Percentiles rank a stretch among this genome's conserved stretches.
phyloP scores from a whole-genome alignment of 2,797 vertebrate genomes.

The Poecilia wingei region DNA sequence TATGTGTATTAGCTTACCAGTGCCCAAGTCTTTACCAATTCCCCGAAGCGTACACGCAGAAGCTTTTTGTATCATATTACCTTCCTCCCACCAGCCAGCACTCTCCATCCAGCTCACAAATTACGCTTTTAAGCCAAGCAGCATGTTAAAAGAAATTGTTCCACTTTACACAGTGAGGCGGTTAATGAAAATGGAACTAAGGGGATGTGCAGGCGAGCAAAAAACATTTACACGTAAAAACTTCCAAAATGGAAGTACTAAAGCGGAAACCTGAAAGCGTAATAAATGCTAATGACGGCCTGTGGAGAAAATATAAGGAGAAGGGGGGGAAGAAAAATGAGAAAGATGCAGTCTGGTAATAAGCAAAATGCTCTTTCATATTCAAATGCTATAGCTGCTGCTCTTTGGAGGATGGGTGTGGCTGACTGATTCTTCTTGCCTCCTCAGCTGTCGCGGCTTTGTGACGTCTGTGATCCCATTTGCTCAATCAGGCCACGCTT shows the following conservation, averaged over 20 bases:
- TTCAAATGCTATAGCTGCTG: constrained; percentile 69
- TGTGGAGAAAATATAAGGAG: constrained; percentile 36
- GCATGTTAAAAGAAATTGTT: constrained; percentile 59
- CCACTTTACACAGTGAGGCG: constrained; percentile 56
- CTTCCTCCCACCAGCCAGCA: constrained; percentile 66
- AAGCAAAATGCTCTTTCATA: constrained; percentile 73
- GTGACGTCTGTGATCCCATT: constrained; percentile 67
- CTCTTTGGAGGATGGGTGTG: constrained; percentile 71
- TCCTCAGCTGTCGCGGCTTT: constrained; percentile 73
- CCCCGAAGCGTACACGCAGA: constrained; percentile 58
- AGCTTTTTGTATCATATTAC: constrained; percentile 73
- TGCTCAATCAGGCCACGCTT: constrained; percentile 59
- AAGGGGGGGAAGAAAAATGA: not conserved
- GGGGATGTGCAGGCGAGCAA: constrained; percentile 28
- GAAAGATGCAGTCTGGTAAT: constrained; percentile 73
- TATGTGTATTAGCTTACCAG: constrained; percentile 71
- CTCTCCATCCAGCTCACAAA: constrained; percentile 69
- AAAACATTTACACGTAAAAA: constrained; percentile 62
- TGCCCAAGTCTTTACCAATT: constrained; percentile 58
- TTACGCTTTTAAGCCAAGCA: constrained; percentile 68
- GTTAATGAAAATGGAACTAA: constrained; percentile 66
- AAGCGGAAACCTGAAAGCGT: constrained; percentile 35
- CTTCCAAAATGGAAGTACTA: constrained; percentile 47
- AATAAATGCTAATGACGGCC: constrained; percentile 53
- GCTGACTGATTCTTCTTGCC: constrained; percentile 66